These are phyloP conservation scores for Lottia scabra DNA, from an alignment of 2,888 invertebrate genomes.

Conservation along the genomic window DNA sequence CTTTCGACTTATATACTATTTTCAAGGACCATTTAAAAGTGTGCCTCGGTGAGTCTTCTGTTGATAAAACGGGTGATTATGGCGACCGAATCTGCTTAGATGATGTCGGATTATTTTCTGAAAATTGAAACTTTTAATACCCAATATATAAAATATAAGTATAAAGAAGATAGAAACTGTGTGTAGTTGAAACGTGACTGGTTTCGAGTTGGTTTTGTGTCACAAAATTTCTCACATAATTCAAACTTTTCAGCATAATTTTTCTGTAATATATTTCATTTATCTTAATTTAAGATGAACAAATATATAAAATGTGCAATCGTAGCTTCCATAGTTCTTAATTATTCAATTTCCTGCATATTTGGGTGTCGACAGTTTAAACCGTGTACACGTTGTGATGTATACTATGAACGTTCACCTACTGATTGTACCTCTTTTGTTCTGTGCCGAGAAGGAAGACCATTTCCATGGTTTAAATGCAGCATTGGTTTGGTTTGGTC, in stretches of 20 bases:
- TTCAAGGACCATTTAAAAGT: too few species aligned
- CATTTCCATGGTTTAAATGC: not conserved
- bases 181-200: too few species aligned
- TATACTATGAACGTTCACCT: not conserved
- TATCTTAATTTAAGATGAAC: not conserved
- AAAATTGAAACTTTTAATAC: conserved; percentile 4
- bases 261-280: not conserved
- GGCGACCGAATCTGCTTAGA: too few species aligned
- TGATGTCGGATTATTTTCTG: not conserved
- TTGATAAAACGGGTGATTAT: too few species aligned
- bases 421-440: not conserved
- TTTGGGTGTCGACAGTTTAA: not conserved
- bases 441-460: not conserved
- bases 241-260: not conserved
- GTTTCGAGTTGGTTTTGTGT: too few species aligned
- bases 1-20: too few species aligned
- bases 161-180: not conserved
- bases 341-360: not conserved
- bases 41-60: too few species aligned
- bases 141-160: not conserved
- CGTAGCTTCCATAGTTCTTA: not conserved
- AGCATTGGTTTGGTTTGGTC: not conserved
- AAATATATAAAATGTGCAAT: not conserved
- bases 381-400: conserved; percentile 1
- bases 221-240: too few species aligned